phyloP scores from a whole-genome alignment of 2,888 invertebrate species.

The Labia minor region DNA sequence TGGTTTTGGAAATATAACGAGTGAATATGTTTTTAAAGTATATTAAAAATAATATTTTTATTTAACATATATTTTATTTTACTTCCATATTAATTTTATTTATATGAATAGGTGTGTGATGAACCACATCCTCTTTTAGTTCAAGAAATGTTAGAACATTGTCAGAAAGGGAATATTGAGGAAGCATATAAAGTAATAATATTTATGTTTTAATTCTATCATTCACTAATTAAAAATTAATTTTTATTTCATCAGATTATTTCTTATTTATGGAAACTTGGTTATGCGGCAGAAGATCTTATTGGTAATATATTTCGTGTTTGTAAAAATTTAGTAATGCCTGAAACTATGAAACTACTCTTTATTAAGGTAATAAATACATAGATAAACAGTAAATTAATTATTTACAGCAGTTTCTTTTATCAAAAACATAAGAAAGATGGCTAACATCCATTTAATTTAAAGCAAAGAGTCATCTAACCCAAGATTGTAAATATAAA shows the following conservation, averaged over 20 bases:
- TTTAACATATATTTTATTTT: background rate
- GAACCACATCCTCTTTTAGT: conserved; percentile 95
- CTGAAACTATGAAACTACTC: conserved; percentile 70
- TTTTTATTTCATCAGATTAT: conserved; percentile 51
- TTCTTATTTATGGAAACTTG: conserved; percentile 80
- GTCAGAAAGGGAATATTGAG: conserved; percentile 67
- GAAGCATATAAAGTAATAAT: conserved; percentile 61
- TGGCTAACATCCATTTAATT: background rate
- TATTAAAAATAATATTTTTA: no score
- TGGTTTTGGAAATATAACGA: conserved; percentile 82
- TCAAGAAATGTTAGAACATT: conserved; percentile 79
- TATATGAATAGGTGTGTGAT: conserved; percentile 68
- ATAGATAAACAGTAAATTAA: no score
- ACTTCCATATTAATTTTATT: background rate
- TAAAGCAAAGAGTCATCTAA: no score
- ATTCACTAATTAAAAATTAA: conserved; percentile 16
- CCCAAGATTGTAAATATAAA: no score
- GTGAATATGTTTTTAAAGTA: conserved; percentile 88
- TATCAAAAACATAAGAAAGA: background rate
- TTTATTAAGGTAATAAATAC: conserved; percentile 64
- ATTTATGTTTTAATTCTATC: background rate
- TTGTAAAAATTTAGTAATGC: conserved; percentile 71
- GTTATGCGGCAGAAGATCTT: conserved; percentile 95
- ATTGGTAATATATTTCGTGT: conserved; percentile 91
- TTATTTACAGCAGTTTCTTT: no score